Evolutionary conservation across 2,888 invertebrate species (phyloP), one percentile per base, ranked within the genome.

Genomic region (Dermolepida albohirtum): DNA sequence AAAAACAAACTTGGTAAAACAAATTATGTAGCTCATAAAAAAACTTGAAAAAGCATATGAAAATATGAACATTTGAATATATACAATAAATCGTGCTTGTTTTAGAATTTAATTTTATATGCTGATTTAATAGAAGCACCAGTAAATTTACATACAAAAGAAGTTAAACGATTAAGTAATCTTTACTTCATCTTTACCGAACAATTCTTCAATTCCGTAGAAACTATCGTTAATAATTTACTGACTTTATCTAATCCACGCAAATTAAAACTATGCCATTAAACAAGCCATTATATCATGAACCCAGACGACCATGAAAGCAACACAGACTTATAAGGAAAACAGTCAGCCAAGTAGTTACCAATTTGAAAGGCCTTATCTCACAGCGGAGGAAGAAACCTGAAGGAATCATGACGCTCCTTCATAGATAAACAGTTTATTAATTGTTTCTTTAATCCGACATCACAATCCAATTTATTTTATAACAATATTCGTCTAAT

Each of bases 211-310:
- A 22, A 22, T 22, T 22, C 4, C 22, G 4, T 22, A 22, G 22
- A 54, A 54, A 54, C 54, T 54, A 14, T 39, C 8, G 54, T 39
- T 54, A 54, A 54, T 54, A 27, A 54, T 54, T 55, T 41, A 55
- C 16, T 41, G 5, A 39, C 14, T 14, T 22, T 55, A 55, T 55
- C 55, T 55, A 34, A 55, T 55, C 55, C 55, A 55, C 55, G 34
- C 55, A 55, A 55, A 55, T 55, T 55, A 55, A 55, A 55, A 55
- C 16, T 34, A 55, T 55, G 40, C 55, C 55, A 34, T 34, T 55
- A 55, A 55, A 55, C 55, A 55, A 55, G 55, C 34, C 55, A 39
- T 34, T 55, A 40, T 41, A 34, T 55, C 12, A 34, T 7, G 55
- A 41, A 41, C 14, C 5, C 55, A 55, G 34, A 40, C 55, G 40